Conservation (phyloP, 2,888 invertebrate genomes). For the Steinernema carpocapsae region DNA sequence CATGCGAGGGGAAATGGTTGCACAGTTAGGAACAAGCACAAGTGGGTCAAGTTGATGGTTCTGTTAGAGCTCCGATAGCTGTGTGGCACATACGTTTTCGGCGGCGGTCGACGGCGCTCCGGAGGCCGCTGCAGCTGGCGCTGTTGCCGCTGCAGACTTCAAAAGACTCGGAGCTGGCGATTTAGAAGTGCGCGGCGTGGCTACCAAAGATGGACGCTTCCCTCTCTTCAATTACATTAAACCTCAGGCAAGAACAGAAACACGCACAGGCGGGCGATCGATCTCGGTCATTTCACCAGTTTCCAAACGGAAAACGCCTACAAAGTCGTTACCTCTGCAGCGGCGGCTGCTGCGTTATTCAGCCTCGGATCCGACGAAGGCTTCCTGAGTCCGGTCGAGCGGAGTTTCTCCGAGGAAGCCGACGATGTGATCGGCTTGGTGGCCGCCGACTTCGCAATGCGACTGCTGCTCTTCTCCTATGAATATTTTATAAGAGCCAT, state of each 20-base stretch:
- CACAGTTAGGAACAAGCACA: constrained; percentile 1
- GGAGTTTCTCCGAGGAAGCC: constrained; percentile 15
- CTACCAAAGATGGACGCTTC: constrained; percentile 22
- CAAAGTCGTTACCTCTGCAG: background rate
- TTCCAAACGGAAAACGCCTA: background rate
- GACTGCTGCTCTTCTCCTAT: too few species aligned
- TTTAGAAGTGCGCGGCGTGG: constrained; percentile 15
- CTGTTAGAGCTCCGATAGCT: background rate
- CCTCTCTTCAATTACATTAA: constrained; percentile 4
- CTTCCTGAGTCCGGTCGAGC: background rate
- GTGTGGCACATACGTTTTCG: constrained; percentile 21
- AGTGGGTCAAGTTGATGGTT: background rate
- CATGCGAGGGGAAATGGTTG: background rate
- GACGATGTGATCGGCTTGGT: constrained; percentile 12
- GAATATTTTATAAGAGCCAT: too few species aligned
- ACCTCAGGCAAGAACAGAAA: background rate
- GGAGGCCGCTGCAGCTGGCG: background rate
- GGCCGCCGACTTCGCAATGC: background rate
- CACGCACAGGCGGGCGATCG: too few species aligned
- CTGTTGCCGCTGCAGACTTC: background rate
- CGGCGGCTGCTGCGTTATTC: too few species aligned
- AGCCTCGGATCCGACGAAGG: constrained; percentile 5
- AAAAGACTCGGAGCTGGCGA: background rate
- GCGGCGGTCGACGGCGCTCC: background rate
- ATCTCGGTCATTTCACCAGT: background rate